phyloP scores from a whole-genome alignment of 1,140 invertebrate species.

The Arctopsyche grandis region DNA sequence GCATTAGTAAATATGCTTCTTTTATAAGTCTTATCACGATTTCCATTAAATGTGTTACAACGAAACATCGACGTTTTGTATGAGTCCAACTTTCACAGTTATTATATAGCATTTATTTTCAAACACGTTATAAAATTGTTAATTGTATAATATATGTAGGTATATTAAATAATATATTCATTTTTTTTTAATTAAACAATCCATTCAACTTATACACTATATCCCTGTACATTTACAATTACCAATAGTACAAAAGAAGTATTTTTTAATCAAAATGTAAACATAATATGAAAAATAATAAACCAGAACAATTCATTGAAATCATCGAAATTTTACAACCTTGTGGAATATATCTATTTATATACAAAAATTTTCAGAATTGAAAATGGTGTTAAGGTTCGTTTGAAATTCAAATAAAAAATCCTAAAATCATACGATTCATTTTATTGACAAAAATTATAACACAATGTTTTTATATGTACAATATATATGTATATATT shows the following conservation, averaged over 20 bases:
- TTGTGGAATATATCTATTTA: no score
- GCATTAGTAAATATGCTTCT: no score
- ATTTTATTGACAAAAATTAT: background rate
- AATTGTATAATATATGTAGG: slow-evolving; percentile 1
- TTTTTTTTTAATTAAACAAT: background rate
- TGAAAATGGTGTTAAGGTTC: background rate
- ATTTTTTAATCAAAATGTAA: background rate
- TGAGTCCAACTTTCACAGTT: background rate
- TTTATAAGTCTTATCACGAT: no score
- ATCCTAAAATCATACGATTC: background rate
- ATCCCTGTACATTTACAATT: slow-evolving; percentile 43
- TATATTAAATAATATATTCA: background rate
- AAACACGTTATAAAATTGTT: slow-evolving; percentile 34
- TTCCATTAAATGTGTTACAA: no score
- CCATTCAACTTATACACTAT: slow-evolving; percentile 22
- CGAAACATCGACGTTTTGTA: no score
- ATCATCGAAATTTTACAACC: background rate
- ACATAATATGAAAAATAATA: background rate
- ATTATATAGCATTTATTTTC: slow-evolving; percentile 22
- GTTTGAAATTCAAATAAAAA: background rate
- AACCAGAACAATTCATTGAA: background rate
- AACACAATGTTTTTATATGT: background rate
- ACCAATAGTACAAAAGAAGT: slow-evolving; percentile 16
- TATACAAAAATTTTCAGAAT: background rate
- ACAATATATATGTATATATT: slow-evolving; percentile 13